Percentiles rank a stretch among this genome's conserved stretches.
Evolutionary conservation across 2,888 invertebrate genomes (phyloP).

Genomic region (Syritta pipiens): DNA sequence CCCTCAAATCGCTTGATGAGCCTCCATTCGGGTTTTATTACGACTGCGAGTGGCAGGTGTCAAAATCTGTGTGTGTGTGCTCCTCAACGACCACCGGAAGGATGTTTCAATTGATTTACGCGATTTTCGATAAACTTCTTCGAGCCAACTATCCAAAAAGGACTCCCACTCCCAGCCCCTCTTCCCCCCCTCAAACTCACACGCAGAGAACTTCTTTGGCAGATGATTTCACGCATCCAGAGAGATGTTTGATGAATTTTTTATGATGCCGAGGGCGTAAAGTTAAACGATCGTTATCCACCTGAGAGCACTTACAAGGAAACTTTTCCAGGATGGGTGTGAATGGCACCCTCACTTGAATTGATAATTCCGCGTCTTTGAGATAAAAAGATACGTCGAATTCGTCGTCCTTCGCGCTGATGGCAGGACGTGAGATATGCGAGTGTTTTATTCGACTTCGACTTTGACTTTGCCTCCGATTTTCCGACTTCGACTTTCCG

Average conservation of each 20-base stretch:
- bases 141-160: constrained; percentile 17
- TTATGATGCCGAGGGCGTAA: constrained; percentile 57
- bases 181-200: not conserved
- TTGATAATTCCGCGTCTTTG: constrained; percentile 33
- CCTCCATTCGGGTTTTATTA: constrained; percentile 26
- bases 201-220: not conserved
- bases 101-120: constrained; percentile 35
- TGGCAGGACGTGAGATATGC: constrained; percentile 48
- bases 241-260: constrained; percentile 51
- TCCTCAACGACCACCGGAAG: too few relatives aligned
- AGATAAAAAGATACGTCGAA: constrained; percentile 1
- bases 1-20: constrained; percentile 45
- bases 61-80: constrained; percentile 34
- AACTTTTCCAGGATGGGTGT: constrained; percentile 51
- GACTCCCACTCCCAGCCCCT: not conserved
- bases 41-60: constrained; percentile 46
- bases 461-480: too few relatives aligned
- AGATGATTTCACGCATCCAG: constrained; percentile 39
- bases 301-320: constrained; percentile 60
- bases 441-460: constrained; percentile 32
- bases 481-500: too few relatives aligned
- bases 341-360: constrained; percentile 55
- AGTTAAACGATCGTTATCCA: constrained; percentile 61
- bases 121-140: constrained; percentile 12
- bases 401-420: too few relatives aligned